Percentiles rank a stretch among this genome's conserved stretches.
Evolutionary conservation across 2,113 vertebrate genomes (phyloP).

Genomic region (Haliaeetus leucogaster): DNA sequence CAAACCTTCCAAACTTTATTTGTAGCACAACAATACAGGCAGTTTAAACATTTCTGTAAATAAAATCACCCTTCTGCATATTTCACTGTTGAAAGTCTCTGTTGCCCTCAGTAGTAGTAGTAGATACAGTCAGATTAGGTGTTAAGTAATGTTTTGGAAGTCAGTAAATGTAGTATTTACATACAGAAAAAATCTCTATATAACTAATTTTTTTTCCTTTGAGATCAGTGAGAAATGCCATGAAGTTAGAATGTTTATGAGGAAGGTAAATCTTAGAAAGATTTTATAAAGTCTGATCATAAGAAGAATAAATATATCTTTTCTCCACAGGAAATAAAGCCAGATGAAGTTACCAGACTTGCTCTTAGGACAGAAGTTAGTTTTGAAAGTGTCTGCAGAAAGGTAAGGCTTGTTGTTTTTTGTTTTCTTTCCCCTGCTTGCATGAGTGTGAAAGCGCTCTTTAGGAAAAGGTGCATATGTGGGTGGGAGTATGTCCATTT

Average conservation of each 20-base stretch:
- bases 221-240: not conserved
- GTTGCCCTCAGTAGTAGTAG: not conserved
- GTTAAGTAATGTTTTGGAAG: not conserved
- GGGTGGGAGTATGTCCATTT: not conserved
- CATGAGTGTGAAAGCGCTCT: not conserved
- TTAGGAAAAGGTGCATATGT: not conserved
- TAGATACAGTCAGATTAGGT: not conserved
- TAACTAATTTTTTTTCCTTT: not conserved
- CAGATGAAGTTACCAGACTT: slow-evolving; percentile 86
- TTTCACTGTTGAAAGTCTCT: not conserved
- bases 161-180: not conserved
- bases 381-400: slow-evolving; percentile 87
- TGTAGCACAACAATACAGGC: not conserved
- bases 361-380: slow-evolving; percentile 83
- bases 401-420: slow-evolving; percentile 54
- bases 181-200: not conserved
- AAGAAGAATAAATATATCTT: not conserved
- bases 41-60: not conserved
- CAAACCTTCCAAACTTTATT: not conserved
- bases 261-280: not conserved
- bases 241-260: not conserved
- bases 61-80: not conserved
- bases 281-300: not conserved
- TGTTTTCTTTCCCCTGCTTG: not conserved
- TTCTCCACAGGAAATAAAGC: slow-evolving; percentile 71